These are phyloP conservation scores for Aptenodytes forsteri DNA, from an alignment of 2,113 vertebrate genomes.

Conservation along the genomic window DNA sequence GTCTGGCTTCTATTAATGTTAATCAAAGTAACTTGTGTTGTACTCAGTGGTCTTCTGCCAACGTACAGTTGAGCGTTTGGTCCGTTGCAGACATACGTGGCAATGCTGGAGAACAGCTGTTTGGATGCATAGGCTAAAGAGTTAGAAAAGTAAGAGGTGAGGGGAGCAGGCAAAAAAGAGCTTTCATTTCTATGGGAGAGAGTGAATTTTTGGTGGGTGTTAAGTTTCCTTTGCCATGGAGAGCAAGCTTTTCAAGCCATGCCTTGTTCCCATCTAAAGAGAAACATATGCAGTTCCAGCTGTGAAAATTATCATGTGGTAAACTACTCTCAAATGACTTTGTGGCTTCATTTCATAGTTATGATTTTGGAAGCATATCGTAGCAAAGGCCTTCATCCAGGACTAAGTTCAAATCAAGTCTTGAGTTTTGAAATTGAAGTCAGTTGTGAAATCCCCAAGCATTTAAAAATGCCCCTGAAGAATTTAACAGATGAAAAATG, in stretches of 20 bases:
- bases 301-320: not conserved
- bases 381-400: slow-evolving; percentile 9
- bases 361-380: not conserved
- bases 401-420: slow-evolving; percentile 5
- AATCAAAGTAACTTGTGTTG: not conserved
- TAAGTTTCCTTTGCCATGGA: not conserved
- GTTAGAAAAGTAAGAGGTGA: not conserved
- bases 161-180: not conserved
- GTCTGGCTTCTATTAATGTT: not conserved
- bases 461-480: not conserved
- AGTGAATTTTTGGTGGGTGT: not conserved
- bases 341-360: slow-evolving; percentile 9
- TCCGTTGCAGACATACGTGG: rapidly evolving
- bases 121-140: not conserved
- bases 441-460: not conserved
- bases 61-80: not conserved
- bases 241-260: not conserved
- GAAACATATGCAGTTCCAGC: not conserved
- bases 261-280: not conserved
- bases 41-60: not conserved
- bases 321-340: slow-evolving; percentile 6
- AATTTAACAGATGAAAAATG: slow-evolving; percentile 1
- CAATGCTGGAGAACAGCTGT: not conserved
- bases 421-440: slow-evolving; percentile 15
- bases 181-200: not conserved